phyloP scores from a whole-genome alignment of 2,113 vertebrate genomes.

The Acanthochromis polyacanthus region DNA sequence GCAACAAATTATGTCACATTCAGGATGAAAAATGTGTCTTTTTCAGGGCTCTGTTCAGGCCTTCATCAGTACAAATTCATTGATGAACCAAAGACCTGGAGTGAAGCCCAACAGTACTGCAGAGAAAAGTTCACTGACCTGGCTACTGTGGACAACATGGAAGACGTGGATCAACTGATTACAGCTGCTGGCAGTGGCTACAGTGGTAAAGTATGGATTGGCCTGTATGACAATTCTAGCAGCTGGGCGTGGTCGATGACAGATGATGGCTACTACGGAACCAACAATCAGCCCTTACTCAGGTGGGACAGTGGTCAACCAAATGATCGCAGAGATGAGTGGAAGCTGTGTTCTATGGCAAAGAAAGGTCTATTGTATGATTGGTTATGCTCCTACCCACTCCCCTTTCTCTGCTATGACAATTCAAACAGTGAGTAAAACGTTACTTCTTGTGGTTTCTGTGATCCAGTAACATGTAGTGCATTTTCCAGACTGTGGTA shows the following conservation, averaged over 20 bases:
- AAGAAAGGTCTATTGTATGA: neutral
- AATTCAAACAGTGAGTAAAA: neutral
- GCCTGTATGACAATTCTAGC: accelerated
- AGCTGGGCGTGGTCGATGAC: too few relatives aligned
- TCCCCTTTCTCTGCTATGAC: neutral
- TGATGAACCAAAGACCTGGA: neutral
- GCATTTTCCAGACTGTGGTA: too few relatives aligned
- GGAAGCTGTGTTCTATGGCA: accelerated
- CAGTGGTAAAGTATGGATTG: too few relatives aligned
- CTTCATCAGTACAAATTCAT: neutral
- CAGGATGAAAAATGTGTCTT: neutral
- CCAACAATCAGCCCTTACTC: neutral
- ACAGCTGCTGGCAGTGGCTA: neutral
- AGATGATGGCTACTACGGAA: too few relatives aligned
- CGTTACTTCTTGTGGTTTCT: too few relatives aligned
- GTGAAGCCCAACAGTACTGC: too few relatives aligned
- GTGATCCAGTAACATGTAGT: too few relatives aligned
- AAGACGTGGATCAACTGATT: constrained; percentile 3
- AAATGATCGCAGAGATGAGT: accelerated
- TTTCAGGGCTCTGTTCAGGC: constrained; percentile 10
- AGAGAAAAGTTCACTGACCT: neutral
- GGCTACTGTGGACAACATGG: neutral
- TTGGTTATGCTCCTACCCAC: accelerated
- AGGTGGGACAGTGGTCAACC: accelerated
- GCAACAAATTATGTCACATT: too few relatives aligned